These are phyloP conservation scores for Cryptoprocta ferox DNA, from an alignment of 2,797 vertebrate genomes.

Conservation along the genomic window DNA sequence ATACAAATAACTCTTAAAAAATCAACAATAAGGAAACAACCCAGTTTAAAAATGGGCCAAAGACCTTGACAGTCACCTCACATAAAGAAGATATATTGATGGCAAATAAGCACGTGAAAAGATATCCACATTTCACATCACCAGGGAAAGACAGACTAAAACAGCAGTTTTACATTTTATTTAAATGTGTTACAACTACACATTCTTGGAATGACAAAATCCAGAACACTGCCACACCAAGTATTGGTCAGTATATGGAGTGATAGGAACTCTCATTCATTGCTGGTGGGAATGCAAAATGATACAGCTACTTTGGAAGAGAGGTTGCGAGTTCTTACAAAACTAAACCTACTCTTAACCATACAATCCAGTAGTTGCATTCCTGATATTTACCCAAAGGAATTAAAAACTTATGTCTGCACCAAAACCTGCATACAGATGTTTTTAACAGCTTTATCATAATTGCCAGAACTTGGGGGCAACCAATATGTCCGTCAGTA, in stretches of 20 bases:
- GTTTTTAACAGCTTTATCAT: background rate
- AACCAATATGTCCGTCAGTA: background rate
- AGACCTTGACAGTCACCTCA: background rate
- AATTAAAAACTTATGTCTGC: background rate
- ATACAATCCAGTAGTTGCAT: no score
- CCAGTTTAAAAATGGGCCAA: background rate
- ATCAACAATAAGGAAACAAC: background rate
- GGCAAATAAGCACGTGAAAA: background rate
- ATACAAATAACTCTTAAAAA: background rate
- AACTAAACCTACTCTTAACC: background rate
- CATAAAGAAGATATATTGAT: background rate
- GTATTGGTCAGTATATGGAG: background rate
- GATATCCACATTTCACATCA: background rate
- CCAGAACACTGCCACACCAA: background rate
- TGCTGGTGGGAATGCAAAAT: background rate
- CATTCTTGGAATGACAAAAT: background rate
- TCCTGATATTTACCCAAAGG: background rate
- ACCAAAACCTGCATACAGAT: background rate
- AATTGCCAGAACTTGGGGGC: background rate
- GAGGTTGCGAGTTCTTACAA: background rate
- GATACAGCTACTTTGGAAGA: background rate
- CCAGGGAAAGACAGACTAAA: background rate
- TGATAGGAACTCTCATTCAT: no score
- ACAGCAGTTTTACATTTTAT: background rate
- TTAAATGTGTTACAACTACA: background rate